These are phyloP conservation scores for Oxyura jamaicensis DNA, from an alignment of 2,113 vertebrate species.

Conservation along the genomic window DNA sequence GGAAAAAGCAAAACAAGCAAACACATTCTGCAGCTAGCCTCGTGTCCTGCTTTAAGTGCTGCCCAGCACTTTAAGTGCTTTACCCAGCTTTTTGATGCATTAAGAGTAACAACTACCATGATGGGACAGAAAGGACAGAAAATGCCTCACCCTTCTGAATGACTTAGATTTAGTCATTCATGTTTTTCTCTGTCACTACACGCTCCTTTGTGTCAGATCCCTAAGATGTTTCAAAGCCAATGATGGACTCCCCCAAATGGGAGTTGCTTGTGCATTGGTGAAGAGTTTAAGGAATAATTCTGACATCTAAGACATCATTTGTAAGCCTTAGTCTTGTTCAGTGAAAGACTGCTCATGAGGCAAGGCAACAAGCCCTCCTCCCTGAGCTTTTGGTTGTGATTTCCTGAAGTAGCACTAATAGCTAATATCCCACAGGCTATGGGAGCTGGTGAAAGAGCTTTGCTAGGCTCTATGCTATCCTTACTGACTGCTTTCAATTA, in stretches of 20 bases:
- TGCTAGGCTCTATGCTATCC: rapidly evolving
- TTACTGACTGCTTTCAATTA: background rate
- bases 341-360: background rate
- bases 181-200: background rate
- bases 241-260: background rate
- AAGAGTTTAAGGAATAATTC: rapidly evolving
- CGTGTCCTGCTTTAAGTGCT: background rate
- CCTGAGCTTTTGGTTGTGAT: background rate
- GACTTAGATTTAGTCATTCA: background rate
- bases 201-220: background rate
- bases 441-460: background rate
- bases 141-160: background rate
- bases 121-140: background rate
- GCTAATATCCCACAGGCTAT: background rate
- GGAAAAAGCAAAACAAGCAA: background rate
- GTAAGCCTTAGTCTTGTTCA: rapidly evolving
- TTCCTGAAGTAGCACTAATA: background rate
- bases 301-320: background rate
- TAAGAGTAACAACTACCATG: background rate
- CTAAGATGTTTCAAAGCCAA: background rate
- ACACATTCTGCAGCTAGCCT: background rate
- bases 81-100: background rate
- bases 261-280: background rate
- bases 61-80: background rate
- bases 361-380: background rate